Conservation (phyloP, 2,888 invertebrate genomes). For the Cryptocephalus moraei region DNA sequence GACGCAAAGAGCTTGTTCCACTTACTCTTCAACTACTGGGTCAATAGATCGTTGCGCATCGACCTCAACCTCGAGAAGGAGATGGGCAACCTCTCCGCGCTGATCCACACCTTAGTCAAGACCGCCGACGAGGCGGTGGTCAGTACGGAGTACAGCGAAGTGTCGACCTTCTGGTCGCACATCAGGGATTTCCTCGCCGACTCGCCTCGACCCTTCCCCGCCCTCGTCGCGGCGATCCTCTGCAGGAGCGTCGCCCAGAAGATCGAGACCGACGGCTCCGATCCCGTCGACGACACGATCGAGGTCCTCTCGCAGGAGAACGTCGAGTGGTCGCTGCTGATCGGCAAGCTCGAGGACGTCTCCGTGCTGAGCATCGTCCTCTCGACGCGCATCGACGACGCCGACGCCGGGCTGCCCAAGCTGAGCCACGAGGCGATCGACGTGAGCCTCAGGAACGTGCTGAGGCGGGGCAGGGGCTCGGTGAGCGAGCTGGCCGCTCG, state of each 20-base stretch:
- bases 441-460: constrained; percentile 56
- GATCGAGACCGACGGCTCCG: constrained; percentile 33
- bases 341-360: constrained; percentile 83
- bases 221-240: constrained; percentile 72
- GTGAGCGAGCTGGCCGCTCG: constrained; percentile 80
- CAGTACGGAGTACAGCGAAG: constrained; percentile 54
- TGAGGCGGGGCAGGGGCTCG: constrained; percentile 62
- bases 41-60: constrained; percentile 47
- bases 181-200: constrained; percentile 63
- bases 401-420: constrained; percentile 40
- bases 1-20: constrained; percentile 57
- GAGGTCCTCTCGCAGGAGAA: constrained; percentile 69
- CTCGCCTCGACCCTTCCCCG: constrained; percentile 64
- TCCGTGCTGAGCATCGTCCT: constrained; percentile 67
- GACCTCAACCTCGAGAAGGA: constrained; percentile 43
- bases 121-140: constrained; percentile 45
- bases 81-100: constrained; percentile 56
- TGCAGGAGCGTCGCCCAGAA: constrained; percentile 63
- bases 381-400: constrained; percentile 38
- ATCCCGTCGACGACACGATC: constrained; percentile 31
- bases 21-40: constrained; percentile 61
- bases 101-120: constrained; percentile 55
- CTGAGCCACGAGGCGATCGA: constrained; percentile 46
- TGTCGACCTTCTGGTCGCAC: constrained; percentile 74
- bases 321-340: constrained; percentile 77